These are phyloP conservation scores for Dione vanillae DNA, from an alignment of 2,888 invertebrate species.

Conservation along the genomic window DNA sequence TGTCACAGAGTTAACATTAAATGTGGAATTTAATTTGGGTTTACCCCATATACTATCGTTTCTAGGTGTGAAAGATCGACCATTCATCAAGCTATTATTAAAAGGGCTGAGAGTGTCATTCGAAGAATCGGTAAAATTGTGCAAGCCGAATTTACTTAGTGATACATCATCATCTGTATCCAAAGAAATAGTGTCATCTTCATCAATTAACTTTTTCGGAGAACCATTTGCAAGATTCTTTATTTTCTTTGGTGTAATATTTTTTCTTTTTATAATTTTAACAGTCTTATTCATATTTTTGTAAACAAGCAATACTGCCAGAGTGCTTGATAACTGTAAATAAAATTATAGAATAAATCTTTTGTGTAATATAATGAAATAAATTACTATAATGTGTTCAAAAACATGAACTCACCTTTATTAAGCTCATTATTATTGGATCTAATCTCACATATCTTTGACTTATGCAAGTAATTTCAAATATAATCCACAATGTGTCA, in stretches of 20 bases:
- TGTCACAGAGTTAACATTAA: constrained; percentile 67
- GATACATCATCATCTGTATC: constrained; percentile 80
- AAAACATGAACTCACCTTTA: constrained; percentile 66
- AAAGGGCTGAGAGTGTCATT: constrained; percentile 63
- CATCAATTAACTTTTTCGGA: constrained; percentile 57
- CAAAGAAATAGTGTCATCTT: constrained; percentile 63
- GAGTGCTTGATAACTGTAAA: constrained; percentile 69
- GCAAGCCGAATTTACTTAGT: constrained; percentile 74
- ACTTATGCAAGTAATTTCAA: constrained; percentile 63
- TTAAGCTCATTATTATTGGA: constrained; percentile 60
- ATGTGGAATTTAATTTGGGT: constrained; percentile 73
- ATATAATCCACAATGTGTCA: constrained; percentile 73
- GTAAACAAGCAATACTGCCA: constrained; percentile 66
- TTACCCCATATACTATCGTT: constrained; percentile 69
- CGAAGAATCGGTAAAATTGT: constrained; percentile 73
- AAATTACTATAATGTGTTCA: background rate
- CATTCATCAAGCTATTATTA: constrained; percentile 64
- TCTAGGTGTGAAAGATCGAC: constrained; percentile 70
- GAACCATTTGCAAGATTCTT: constrained; percentile 62
- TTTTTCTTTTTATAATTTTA: constrained; percentile 51
- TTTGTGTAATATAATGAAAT: background rate
- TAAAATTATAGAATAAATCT: too few species aligned
- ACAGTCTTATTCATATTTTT: constrained; percentile 58
- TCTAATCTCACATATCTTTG: constrained; percentile 57
- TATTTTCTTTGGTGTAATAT: constrained; percentile 60